Base-by-base conservation (phyloP, 37 sponge, comb jelly and placozoan species). In the Bolinopsis microptera region DNA sequence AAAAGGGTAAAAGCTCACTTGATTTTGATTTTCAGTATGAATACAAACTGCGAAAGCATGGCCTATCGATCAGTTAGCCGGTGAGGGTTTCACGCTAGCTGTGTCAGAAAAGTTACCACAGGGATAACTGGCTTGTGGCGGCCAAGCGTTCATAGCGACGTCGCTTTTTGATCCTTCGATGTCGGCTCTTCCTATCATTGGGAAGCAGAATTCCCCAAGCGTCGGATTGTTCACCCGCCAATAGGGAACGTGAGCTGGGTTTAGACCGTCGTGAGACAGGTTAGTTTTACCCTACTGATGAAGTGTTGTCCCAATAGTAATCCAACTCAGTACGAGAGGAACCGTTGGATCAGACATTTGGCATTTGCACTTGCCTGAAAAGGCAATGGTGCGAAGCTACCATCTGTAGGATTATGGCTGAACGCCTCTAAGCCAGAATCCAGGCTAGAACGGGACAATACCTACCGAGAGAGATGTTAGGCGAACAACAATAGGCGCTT, bases 131-230 rank as follows among this genome's bases (percentile, higher is more conserved):
- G n/a, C 96, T 96, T 96, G 96, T 96, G 96, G 95, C 96, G 92
- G 96, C 96, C 95, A 96, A 96, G 95, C n/a, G 95, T 96, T 95
- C 96, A 96, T 96, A 96, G 96, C 96, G 96, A 96, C 96, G 96
- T 96, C 92, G 96, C 96, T 96, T n/a, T 96, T 96, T 96, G 96
- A 96, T n/a, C 96, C 96, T 96, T 96, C 95, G 96, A 96, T 96
- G 94, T 96, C 96, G 95, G 96, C 96, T 96, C 96, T 96, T 96
- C 96, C 96, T 96, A 96, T n/a, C 93, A 96, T 94, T n/a, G n/a
- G 61, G 95, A 96, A 96, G n/a, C 96, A 96, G 96, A 95, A 95
- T 95, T 95, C 96, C 68, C 96, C 94, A 95, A 92, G 94, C 90
- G 93, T 96, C 92, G 95, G 96, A 96, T 96, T 96, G 96, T 96